Evolutionary conservation across 2,797 vertebrate genomes (phyloP).

Genomic region (Phalanger gymnotis): DNA sequence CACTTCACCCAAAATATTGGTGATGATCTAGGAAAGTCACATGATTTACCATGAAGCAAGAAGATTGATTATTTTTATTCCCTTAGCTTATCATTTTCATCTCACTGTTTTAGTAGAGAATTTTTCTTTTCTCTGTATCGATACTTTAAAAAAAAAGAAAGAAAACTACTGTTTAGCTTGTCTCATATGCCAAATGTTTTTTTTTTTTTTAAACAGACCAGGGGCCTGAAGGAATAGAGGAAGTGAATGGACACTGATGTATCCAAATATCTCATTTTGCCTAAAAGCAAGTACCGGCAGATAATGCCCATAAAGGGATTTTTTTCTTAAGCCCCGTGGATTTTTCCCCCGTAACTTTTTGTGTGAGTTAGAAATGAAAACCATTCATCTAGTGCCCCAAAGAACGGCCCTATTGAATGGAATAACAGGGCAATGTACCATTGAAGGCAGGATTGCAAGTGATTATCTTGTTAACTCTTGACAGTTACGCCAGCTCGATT

Average conservation of each 20-base stretch:
- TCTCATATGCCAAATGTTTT: constrained; percentile 75
- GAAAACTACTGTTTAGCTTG: constrained; percentile 71
- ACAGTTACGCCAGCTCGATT: constrained; percentile 97
- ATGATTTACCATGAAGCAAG: constrained; percentile 23
- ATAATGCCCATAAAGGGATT: constrained; percentile 91
- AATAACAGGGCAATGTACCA: constrained; percentile 95
- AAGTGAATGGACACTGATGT: constrained; percentile 92
- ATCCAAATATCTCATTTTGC: constrained; percentile 89
- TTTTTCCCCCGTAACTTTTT: constrained; percentile 88
- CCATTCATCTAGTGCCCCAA: constrained; percentile 93
- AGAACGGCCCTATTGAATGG: constrained; percentile 93
- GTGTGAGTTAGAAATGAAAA: constrained; percentile 93
- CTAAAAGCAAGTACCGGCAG: constrained; percentile 88
- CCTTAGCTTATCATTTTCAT: constrained; percentile 24
- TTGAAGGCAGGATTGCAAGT: constrained; percentile 98
- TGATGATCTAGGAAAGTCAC: constrained; percentile 17
- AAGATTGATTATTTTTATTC: background rate
- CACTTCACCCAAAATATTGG: constrained; percentile 45
- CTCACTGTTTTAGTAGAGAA: constrained; percentile 65
- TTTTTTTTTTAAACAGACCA: constrained; percentile 78
- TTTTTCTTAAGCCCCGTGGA: constrained; percentile 88
- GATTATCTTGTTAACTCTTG: constrained; percentile 99
- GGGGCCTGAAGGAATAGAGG: constrained; percentile 87
- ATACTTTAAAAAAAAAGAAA: constrained; percentile 56
- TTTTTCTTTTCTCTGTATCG: constrained; percentile 74